Conservation (phyloP, 2,888 invertebrate species). For the Alloplasta piceator region DNA sequence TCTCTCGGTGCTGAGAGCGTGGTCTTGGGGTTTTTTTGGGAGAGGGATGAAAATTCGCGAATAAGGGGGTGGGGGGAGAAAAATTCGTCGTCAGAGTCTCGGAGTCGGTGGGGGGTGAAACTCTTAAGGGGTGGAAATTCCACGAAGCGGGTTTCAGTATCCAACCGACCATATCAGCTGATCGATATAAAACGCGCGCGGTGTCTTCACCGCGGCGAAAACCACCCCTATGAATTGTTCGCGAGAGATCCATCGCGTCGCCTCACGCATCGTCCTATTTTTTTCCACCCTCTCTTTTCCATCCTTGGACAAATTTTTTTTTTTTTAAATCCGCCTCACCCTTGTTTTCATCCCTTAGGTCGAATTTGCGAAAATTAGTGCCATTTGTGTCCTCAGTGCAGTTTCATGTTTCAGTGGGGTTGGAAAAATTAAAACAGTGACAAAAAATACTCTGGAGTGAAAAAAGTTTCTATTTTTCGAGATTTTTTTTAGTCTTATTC, state of each 20-base stretch:
- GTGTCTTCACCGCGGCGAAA: conserved; percentile 56
- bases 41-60: conserved; percentile 54
- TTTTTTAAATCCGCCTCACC: background rate
- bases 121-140: conserved; percentile 75
- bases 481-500: background rate
- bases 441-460: background rate
- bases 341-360: conserved; percentile 2
- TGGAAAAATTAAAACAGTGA: background rate
- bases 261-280: conserved; percentile 59
- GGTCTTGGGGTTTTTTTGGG: background rate
- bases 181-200: conserved; percentile 76
- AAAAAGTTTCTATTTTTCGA: background rate
- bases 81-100: conserved; percentile 56
- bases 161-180: conserved; percentile 82
- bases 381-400: conserved; percentile 37
- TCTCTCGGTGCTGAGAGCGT: background rate
- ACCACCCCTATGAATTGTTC: conserved; percentile 23
- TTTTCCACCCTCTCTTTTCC: background rate
- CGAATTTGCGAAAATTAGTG: conserved; percentile 47
- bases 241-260: conserved; percentile 47
- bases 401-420: background rate
- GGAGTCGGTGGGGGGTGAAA: conserved; percentile 9
- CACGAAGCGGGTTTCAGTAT: conserved; percentile 79
- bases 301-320: background rate
- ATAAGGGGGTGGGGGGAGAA: conserved; percentile 69